A percentile compares a stretch with the other conserved stretches of the same genome.
These are phyloP conservation scores for Pseudolaguvia tuberculata DNA, from an alignment of 2,113 vertebrate species.

Conservation along the genomic window DNA sequence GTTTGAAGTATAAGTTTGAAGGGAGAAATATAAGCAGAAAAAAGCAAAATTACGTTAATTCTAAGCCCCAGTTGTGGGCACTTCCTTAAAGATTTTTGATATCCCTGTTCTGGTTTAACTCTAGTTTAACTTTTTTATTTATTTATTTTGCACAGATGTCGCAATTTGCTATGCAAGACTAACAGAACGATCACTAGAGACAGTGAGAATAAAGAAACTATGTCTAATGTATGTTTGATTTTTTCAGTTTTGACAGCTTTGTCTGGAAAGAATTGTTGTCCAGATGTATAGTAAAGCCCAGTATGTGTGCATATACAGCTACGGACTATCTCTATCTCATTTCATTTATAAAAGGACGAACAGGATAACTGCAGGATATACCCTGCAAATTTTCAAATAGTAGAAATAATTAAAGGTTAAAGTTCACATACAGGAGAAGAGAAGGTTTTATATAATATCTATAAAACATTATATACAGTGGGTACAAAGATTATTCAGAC, in stretches of 20 bases:
- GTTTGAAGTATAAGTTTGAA: background rate
- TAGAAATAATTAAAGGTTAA: slow-evolving; percentile 10
- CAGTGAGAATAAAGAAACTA: slow-evolving; percentile 4
- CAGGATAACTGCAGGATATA: slow-evolving; percentile 34
- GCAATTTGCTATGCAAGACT: background rate
- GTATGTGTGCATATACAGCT: slow-evolving; percentile 6
- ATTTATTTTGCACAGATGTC: background rate
- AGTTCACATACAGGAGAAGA: slow-evolving; percentile 9
- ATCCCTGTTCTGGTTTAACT: background rate
- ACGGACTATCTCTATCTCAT: background rate
- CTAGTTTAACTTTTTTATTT: background rate
- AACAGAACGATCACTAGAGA: slow-evolving; percentile 4
- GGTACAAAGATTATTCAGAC: too few relatives aligned
- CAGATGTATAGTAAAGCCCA: slow-evolving; percentile 27
- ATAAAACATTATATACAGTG: too few relatives aligned
- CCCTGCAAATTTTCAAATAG: slow-evolving; percentile 29
- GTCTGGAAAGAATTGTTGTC: slow-evolving; percentile 8
- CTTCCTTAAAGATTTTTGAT: background rate
- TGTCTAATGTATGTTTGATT: background rate
- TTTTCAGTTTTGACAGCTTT: background rate
- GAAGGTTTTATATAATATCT: background rate
- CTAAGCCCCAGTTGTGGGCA: background rate
- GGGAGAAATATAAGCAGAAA: background rate
- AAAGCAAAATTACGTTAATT: background rate
- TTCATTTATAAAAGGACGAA: slow-evolving; percentile 12